phyloP scores from a whole-genome alignment of 1,140 invertebrate species.

The Streblospio benedicti region DNA sequence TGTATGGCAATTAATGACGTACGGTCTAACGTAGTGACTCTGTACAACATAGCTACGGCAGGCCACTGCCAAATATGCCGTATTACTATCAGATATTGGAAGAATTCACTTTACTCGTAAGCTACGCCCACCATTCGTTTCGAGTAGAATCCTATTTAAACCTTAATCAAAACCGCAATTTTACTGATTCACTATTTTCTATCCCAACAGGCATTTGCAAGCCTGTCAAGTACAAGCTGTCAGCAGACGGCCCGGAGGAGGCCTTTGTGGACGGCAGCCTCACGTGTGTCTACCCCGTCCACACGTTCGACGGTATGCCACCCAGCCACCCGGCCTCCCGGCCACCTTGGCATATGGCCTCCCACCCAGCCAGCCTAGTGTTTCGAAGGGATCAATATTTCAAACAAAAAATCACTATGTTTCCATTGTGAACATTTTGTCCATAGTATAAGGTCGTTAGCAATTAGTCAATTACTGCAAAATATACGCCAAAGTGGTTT shows the following conservation, averaged over 20 bases:
- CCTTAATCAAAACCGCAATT: background rate
- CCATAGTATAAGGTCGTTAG: background rate
- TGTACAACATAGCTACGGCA: too few species aligned
- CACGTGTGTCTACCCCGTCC: slow-evolving; percentile 33
- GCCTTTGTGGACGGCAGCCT: slow-evolving; percentile 32
- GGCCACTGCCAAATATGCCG: background rate
- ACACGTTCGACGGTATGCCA: slow-evolving; percentile 34
- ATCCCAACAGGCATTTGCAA: too few species aligned
- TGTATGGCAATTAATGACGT: too few species aligned
- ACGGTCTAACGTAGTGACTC: too few species aligned
- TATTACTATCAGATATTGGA: background rate
- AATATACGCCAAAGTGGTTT: background rate
- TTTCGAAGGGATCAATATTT: background rate
- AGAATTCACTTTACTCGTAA: background rate
- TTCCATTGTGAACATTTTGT: background rate
- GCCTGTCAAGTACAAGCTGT: background rate
- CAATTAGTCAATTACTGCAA: background rate
- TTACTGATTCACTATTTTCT: background rate
- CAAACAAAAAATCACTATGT: background rate
- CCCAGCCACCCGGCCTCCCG: background rate
- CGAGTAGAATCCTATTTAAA: background rate
- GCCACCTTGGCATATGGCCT: background rate
- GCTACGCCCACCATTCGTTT: background rate
- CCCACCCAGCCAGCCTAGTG: background rate
- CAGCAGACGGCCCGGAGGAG: background rate